A percentile compares a stretch with the other conserved stretches of the same genome.
Conservation (phyloP, 2,888 invertebrate genomes). For the Dryadula phaetusa region DNA sequence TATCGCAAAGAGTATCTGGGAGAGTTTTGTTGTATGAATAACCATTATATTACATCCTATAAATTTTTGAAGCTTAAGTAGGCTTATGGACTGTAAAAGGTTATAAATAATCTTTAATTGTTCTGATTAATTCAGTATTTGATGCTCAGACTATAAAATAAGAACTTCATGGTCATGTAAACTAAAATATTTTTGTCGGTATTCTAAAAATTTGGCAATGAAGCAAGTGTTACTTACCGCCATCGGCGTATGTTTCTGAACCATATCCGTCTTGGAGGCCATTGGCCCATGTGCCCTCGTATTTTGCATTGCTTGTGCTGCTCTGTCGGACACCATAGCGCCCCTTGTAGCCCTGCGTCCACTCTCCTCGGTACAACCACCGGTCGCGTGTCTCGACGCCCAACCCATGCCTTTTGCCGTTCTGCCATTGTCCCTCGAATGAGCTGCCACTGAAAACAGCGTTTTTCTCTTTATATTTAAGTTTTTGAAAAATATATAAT, state of each 20-base stretch:
- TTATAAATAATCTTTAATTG: conserved; percentile 30
- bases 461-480: background rate
- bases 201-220: conserved; percentile 69
- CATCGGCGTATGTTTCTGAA: conserved; percentile 99
- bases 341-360: conserved; percentile 99
- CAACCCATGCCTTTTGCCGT: conserved; percentile 98
- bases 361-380: conserved; percentile 99
- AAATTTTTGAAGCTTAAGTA: background rate
- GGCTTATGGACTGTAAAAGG: background rate
- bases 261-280: conserved; percentile 99
- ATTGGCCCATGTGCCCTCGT: conserved; percentile 99
- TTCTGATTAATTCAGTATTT: conserved; percentile 34
- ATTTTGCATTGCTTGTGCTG: conserved; percentile 96
- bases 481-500: background rate
- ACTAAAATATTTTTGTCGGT: conserved; percentile 70
- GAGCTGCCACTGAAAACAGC: conserved; percentile 92
- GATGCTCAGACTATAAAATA: conserved; percentile 46
- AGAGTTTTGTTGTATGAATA: background rate
- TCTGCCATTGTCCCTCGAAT: conserved; percentile 99
- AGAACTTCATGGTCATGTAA: conserved; percentile 71
- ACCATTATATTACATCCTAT: conserved; percentile 27
- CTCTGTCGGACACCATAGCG: conserved; percentile 99
- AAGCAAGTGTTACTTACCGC: conserved; percentile 88
- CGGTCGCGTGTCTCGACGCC: conserved; percentile 98
- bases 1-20: background rate